These are phyloP conservation scores for Tubulanus polymorphus DNA, from an alignment of 2,888 invertebrate genomes.

Conservation along the genomic window DNA sequence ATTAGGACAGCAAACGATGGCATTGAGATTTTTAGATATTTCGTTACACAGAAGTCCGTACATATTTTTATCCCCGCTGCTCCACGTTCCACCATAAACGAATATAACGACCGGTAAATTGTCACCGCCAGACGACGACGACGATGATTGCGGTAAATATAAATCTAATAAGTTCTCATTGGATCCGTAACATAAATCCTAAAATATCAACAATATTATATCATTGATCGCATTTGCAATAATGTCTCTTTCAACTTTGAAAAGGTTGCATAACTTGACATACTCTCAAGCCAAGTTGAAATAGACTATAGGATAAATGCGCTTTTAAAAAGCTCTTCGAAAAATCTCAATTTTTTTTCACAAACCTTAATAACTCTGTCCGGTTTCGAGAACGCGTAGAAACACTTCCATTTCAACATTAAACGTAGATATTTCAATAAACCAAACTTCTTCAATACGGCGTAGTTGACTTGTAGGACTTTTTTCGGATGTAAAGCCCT, in stretches of 20 bases:
- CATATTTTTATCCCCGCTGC: conserved; percentile 44
- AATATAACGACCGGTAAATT: conserved; percentile 40
- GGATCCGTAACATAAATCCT: conserved; percentile 43
- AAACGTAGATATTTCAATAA: conserved; percentile 29
- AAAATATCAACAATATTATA: conserved; percentile 3
- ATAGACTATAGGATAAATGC: too few relatives aligned
- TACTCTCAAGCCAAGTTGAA: too few relatives aligned
- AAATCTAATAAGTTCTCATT: conserved; percentile 40
- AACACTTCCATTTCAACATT: conserved; percentile 33
- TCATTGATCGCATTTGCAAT: too few relatives aligned
- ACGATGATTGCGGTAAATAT: conserved; percentile 27
- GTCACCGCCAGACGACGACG: conserved; percentile 6
- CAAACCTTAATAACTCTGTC: conserved; percentile 35
- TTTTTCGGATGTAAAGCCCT: conserved; percentile 40
- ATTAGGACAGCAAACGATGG: conserved; percentile 45
- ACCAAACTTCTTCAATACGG: conserved; percentile 31
- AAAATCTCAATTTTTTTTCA: neutral
- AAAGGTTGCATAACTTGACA: too few relatives aligned
- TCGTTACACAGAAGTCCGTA: conserved; percentile 43
- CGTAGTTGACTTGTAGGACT: conserved; percentile 41
- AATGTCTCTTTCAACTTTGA: too few relatives aligned
- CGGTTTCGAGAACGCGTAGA: conserved; percentile 30
- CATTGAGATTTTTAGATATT: conserved; percentile 33
- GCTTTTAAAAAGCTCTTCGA: neutral
- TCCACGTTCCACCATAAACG: conserved; percentile 48